These are phyloP conservation scores for Linurgus olivaceus DNA, from an alignment of 2,797 vertebrate species.

Conservation along the genomic window DNA sequence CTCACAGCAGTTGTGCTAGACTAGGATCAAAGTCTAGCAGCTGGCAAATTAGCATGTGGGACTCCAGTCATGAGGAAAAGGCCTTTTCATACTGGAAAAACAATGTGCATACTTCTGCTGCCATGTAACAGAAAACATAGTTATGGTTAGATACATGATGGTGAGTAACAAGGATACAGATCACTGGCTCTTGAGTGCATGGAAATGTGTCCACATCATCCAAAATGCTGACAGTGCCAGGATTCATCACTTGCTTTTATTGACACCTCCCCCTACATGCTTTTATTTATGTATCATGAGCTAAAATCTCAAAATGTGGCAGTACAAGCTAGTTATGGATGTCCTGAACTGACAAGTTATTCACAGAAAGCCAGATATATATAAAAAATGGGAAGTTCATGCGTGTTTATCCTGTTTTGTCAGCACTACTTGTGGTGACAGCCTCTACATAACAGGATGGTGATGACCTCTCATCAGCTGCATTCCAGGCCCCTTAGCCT, in stretches of 20 bases:
- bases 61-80: background rate
- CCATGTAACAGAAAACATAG: background rate
- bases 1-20: background rate
- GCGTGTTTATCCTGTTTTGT: background rate
- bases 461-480: background rate
- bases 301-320: background rate
- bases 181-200: background rate
- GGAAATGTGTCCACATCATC: background rate
- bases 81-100: background rate
- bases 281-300: background rate
- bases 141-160: background rate
- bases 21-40: background rate
- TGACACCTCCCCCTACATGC: background rate
- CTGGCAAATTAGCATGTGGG: background rate
- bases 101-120: background rate
- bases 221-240: background rate
- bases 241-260: background rate
- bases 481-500: background rate
- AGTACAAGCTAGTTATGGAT: background rate
- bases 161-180: conserved; percentile 26
- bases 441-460: background rate
- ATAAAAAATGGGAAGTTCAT: background rate
- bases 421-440: background rate
- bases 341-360: background rate
- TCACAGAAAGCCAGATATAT: background rate